Percentiles rank a stretch among this genome's conserved stretches.
These are phyloP conservation scores for Poliocrania exsul DNA, from an alignment of 2,797 vertebrate genomes.

Conservation along the genomic window DNA sequence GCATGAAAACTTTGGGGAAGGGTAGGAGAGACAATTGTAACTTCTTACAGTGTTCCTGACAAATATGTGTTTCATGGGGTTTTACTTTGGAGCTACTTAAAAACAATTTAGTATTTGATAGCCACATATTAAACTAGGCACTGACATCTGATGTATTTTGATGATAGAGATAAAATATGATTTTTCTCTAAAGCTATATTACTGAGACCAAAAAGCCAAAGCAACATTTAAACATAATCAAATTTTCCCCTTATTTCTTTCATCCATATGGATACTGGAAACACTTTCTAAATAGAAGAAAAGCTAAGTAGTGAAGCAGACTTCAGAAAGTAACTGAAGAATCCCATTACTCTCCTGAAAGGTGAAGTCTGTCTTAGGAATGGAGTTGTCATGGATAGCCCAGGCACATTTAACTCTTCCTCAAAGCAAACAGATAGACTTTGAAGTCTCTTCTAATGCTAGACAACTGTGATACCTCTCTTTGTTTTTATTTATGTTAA, in stretches of 20 bases:
- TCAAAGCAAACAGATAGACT: background rate
- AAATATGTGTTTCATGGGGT: background rate
- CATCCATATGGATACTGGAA: background rate
- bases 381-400: background rate
- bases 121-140: background rate
- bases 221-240: background rate
- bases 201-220: background rate
- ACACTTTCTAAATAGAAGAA: background rate
- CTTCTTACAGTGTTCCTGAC: background rate
- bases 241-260: background rate
- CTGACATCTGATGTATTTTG: background rate
- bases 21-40: background rate
- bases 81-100: background rate
- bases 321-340: background rate
- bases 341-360: background rate
- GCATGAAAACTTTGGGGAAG: background rate
- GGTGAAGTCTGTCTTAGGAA: background rate
- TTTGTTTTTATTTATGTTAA: slow-evolving; percentile 11
- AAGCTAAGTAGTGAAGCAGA: background rate
- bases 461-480: background rate
- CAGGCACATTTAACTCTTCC: background rate
- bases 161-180: background rate
- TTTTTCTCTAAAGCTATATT: background rate
- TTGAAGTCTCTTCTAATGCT: background rate
- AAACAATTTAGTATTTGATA: background rate